Evolutionary conservation across 2,113 vertebrate species (phyloP).

Genomic region (Podarcis muralis): DNA sequence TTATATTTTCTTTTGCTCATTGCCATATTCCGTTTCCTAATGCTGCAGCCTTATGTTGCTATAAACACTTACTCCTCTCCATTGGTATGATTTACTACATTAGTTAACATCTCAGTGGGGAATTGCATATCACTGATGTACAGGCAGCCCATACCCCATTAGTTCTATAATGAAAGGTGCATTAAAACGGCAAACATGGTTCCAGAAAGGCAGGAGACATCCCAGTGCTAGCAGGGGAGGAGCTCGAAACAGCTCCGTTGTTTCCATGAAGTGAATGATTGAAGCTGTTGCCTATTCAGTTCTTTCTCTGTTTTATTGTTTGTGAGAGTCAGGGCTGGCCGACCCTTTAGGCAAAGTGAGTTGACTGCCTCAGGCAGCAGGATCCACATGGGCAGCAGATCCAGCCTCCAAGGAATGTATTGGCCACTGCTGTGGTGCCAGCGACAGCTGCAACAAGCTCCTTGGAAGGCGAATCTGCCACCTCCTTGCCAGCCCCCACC

Average conservation of each 20-base stretch:
- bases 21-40: neutral
- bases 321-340: neutral
- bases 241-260: fast-evolving
- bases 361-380: too few relatives aligned
- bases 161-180: neutral
- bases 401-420: too few relatives aligned
- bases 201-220: neutral
- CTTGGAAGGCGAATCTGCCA: too few relatives aligned
- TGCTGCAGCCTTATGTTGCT: neutral
- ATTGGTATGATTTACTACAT: neutral
- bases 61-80: neutral
- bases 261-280: neutral
- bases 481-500: too few relatives aligned
- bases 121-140: neutral
- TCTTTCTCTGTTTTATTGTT: neutral
- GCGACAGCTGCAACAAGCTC: too few relatives aligned
- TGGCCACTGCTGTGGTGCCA: too few relatives aligned
- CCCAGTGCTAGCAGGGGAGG: neutral
- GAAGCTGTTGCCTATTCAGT: neutral
- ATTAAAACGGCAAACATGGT: constrained; percentile 2
- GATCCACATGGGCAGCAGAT: too few relatives aligned
- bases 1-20: neutral
- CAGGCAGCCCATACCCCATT: neutral
- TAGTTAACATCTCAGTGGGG: neutral
- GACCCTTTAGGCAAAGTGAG: too few relatives aligned